Evolutionary conservation across 2,797 vertebrate genomes (phyloP).

Genomic region (Aulostomus chinensis): DNA sequence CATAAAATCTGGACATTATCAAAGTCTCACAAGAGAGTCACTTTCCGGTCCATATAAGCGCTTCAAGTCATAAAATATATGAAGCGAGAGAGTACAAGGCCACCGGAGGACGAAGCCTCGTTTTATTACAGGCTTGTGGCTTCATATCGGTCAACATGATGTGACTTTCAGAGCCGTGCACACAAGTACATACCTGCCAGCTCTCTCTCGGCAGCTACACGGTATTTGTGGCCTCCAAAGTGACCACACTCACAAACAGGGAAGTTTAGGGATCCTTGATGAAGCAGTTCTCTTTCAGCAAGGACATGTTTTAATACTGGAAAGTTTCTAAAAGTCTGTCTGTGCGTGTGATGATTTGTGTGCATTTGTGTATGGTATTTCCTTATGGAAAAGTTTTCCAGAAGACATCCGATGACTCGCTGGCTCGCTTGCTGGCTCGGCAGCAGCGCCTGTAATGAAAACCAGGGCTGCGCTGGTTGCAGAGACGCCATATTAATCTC

Average conservation of each 20-base stretch:
- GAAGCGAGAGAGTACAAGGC: background rate
- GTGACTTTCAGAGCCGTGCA: conserved; percentile 9
- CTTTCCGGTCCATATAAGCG: background rate
- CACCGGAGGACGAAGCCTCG: background rate
- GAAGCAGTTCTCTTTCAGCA: conserved; percentile 9
- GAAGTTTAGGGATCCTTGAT: conserved; percentile 1
- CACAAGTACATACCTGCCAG: conserved; percentile 27
- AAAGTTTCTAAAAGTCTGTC: conserved; percentile 31
- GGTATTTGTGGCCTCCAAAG: conserved; percentile 6
- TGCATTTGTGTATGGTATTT: conserved; percentile 73
- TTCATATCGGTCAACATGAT: conserved; percentile 1
- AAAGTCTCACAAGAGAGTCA: too few relatives aligned
- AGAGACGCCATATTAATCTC: conserved; percentile 51
- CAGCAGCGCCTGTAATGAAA: conserved; percentile 74
- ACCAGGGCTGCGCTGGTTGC: conserved; percentile 60
- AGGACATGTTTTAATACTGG: conserved; percentile 16
- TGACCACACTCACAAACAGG: conserved; percentile 17
- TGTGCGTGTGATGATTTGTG: conserved; percentile 8
- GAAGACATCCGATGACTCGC: conserved; percentile 66
- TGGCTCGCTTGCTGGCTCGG: too few relatives aligned
- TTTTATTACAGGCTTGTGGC: conserved; percentile 3
- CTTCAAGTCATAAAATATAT: conserved; percentile 2
- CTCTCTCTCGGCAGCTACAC: background rate
- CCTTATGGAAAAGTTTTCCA: conserved; percentile 73
- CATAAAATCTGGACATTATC: too few relatives aligned